Percentiles rank a stretch among this genome's conserved stretches.
phyloP scores from a whole-genome alignment of 2,888 invertebrate genomes.

The Dryobotodes eremita region DNA sequence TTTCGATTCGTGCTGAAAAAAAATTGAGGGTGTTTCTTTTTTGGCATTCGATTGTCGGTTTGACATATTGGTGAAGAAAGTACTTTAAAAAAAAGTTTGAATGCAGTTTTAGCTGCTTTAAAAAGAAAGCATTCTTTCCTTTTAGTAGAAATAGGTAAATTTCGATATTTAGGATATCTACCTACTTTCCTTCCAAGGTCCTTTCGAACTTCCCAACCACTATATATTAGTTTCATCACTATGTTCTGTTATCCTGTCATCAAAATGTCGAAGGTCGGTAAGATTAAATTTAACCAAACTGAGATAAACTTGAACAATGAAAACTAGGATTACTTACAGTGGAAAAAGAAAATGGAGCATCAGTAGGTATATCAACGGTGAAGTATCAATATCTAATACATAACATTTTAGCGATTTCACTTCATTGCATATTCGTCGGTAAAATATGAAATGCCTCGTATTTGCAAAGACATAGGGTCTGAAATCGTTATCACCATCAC shows the following conservation, averaged over 20 bases:
- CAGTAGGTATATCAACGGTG: neutral
- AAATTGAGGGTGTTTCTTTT: neutral
- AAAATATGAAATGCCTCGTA: no score
- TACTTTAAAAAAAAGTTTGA: neutral
- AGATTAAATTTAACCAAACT: neutral
- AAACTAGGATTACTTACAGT: neutral
- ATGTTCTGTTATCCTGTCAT: neutral
- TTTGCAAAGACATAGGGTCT: no score
- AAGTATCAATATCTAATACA: no score
- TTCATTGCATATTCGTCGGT: no score
- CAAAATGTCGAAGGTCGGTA: neutral
- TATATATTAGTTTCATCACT: neutral
- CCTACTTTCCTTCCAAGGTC: neutral
- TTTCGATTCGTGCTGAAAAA: neutral
- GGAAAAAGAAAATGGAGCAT: neutral
- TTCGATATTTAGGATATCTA: neutral
- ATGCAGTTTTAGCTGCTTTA: neutral
- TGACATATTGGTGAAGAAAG: neutral
- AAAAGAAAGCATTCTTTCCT: neutral
- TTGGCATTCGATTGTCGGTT: neutral
- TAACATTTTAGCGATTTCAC: no score
- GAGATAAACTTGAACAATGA: neutral
- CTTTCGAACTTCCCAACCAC: neutral
- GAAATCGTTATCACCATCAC: no score
- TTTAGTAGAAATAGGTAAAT: neutral